A percentile compares a stretch with the other conserved stretches of the same genome.
Evolutionary conservation across 2,797 vertebrate species (phyloP).

Genomic region (Poecilia velifera): DNA sequence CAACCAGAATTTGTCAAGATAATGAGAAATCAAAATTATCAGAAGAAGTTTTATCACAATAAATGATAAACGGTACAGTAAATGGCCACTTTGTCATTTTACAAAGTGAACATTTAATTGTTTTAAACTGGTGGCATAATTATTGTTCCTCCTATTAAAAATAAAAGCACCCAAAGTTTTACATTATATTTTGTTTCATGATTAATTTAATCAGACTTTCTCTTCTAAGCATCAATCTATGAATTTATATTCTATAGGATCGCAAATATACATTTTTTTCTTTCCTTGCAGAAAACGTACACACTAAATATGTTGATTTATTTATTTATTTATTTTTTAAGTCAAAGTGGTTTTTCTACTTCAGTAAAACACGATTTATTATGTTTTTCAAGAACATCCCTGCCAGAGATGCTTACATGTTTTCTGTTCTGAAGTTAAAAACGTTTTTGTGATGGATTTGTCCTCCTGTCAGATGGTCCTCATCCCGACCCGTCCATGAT

Average conservation of each 20-base stretch:
- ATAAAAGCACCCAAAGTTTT: neutral
- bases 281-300: neutral
- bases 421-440: neutral
- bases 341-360: neutral
- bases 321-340: neutral
- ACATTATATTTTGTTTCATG: neutral
- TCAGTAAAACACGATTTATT: neutral
- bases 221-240: neutral
- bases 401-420: neutral
- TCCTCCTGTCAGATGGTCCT: constrained; percentile 86
- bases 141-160: neutral
- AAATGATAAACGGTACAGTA: too few species aligned
- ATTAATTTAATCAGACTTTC: neutral
- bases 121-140: neutral
- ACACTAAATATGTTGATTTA: neutral
- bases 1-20: too few species aligned
- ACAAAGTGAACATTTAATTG: neutral
- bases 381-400: neutral
- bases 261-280: neutral
- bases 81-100: too few species aligned
- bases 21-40: too few species aligned
- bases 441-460: neutral
- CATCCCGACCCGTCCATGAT: constrained; percentile 88
- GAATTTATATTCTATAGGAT: neutral
- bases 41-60: too few species aligned